These are phyloP conservation scores for Epinephelus awoara DNA, from an alignment of 2,797 vertebrate genomes.

Conservation along the genomic window DNA sequence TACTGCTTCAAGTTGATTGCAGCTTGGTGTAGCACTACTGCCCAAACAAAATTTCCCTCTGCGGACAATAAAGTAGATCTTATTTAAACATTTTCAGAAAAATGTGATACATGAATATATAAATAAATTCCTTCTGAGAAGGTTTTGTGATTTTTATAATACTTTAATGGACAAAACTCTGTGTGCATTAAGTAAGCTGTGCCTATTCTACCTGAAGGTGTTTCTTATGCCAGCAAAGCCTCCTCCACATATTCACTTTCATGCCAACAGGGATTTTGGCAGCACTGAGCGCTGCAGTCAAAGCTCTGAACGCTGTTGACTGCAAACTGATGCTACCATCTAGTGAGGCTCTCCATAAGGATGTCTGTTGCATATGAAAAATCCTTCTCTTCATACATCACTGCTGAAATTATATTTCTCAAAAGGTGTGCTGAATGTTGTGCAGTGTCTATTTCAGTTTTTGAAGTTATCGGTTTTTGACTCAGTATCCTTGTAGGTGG, in stretches of 20 bases:
- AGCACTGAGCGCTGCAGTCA: constrained; percentile 1
- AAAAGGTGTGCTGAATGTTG: background rate
- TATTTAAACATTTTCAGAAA: background rate
- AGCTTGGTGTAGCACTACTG: too few species aligned
- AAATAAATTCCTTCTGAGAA: background rate
- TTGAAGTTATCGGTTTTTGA: background rate
- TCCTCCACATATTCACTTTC: constrained; percentile 1
- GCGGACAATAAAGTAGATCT: too few species aligned
- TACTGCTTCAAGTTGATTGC: too few species aligned
- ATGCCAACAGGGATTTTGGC: constrained; percentile 2
- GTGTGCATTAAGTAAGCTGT: background rate
- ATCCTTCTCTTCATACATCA: background rate
- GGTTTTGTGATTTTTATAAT: background rate
- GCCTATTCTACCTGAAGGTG: background rate
- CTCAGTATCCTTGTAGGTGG: background rate
- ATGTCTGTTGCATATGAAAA: background rate
- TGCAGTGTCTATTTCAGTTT: background rate
- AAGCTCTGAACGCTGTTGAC: background rate
- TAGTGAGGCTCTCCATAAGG: background rate
- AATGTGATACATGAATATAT: background rate
- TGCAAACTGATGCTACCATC: background rate
- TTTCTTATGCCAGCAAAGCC: background rate
- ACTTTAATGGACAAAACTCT: background rate
- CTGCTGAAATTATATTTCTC: background rate
- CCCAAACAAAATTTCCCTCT: too few species aligned